A percentile compares a stretch with the other conserved stretches of the same genome.
These are phyloP conservation scores for Agrochola circellaris DNA, from an alignment of 2,888 invertebrate species.

Conservation along the genomic window DNA sequence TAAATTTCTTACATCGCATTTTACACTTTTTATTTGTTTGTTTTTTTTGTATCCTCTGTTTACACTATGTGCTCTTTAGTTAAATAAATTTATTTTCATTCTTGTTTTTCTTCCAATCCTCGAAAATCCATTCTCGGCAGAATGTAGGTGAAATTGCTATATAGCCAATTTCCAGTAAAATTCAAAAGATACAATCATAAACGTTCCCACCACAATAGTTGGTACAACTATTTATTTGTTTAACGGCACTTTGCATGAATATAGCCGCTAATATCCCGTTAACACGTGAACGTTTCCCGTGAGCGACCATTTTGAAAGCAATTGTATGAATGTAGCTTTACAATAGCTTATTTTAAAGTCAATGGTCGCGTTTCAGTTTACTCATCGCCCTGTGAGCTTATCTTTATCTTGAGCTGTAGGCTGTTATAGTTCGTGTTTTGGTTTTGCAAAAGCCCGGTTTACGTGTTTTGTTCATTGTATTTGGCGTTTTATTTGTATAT, in stretches of 20 bases:
- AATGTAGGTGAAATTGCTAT: not conserved
- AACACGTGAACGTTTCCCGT: conserved; percentile 58
- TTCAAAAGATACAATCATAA: conserved; percentile 55
- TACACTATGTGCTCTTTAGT: too few relatives aligned
- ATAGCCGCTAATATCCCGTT: conserved; percentile 52
- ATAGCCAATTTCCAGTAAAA: conserved; percentile 27
- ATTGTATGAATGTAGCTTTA: conserved; percentile 41
- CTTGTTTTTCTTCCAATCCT: too few relatives aligned
- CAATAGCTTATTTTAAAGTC: conserved; percentile 52
- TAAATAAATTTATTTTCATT: too few relatives aligned
- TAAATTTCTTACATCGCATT: too few relatives aligned
- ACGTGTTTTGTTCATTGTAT: not conserved
- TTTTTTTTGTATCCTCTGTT: too few relatives aligned
- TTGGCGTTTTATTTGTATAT: not conserved
- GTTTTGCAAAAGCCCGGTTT: not conserved
- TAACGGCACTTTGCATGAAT: conserved; percentile 59
- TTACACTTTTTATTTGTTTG: too few relatives aligned
- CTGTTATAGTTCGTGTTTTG: not conserved
- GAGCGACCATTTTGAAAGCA: conserved; percentile 47
- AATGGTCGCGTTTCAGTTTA: conserved; percentile 39
- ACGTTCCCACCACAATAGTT: conserved; percentile 44
- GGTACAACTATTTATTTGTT: conserved; percentile 62
- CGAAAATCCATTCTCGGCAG: not conserved
- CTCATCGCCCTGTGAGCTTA: conserved; percentile 26
- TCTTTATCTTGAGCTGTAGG: conserved; percentile 13